Conservation (phyloP, 2,797 vertebrate species). For the Vireo griseus region DNA sequence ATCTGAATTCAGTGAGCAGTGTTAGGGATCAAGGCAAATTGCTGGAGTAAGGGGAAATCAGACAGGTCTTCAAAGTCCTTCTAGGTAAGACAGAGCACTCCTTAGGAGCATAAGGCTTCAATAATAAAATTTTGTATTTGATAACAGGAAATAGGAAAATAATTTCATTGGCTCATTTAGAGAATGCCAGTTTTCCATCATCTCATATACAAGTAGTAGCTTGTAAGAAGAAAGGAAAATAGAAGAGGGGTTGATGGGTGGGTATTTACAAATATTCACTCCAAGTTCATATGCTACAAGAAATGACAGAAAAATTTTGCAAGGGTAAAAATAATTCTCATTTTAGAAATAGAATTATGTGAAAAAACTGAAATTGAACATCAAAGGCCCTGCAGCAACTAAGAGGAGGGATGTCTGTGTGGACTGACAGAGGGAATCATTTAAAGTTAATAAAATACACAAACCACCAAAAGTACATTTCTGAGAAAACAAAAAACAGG, state of each 20-base stretch:
- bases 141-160: conserved; percentile 55
- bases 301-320: not conserved
- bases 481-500: not conserved
- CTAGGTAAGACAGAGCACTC: conserved; percentile 46
- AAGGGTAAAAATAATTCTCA: not conserved
- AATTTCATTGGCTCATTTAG: conserved; percentile 30
- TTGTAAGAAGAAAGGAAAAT: not conserved
- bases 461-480: not conserved
- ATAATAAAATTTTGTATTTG: conserved; percentile 41
- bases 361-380: not conserved
- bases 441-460: not conserved
- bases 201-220: not conserved
- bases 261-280: not conserved
- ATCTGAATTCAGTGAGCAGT: conserved; percentile 5
- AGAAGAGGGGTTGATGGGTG: not conserved
- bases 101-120: conserved; percentile 1
- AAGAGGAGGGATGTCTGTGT: not conserved
- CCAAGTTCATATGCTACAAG: not conserved
- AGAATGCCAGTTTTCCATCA: conserved; percentile 36
- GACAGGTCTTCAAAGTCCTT: conserved; percentile 55
- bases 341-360: not conserved
- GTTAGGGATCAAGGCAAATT: conserved; percentile 4
- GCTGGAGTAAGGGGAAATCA: conserved; percentile 29
- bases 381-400: not conserved
- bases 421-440: not conserved